phyloP scores from a whole-genome alignment of 2,113 vertebrate species.

The Aythya baeri region DNA sequence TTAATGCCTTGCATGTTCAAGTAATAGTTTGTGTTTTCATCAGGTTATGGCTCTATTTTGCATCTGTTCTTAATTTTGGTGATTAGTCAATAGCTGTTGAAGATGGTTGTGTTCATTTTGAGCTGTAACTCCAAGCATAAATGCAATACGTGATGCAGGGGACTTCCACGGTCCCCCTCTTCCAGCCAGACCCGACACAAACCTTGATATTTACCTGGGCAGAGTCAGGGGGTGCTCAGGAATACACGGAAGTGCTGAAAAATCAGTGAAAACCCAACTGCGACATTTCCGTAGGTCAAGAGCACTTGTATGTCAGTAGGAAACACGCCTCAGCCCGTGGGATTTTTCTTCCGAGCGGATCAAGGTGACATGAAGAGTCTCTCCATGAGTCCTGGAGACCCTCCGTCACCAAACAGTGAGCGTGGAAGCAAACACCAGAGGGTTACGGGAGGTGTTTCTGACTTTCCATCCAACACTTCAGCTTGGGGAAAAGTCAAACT shows the following conservation, averaged over 20 bases:
- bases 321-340: not conserved
- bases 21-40: not conserved
- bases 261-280: accelerated
- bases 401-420: not conserved
- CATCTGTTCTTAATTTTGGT: not conserved
- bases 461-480: not conserved
- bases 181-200: not conserved
- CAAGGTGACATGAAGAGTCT: not conserved
- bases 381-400: not conserved
- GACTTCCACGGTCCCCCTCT: too few relatives aligned
- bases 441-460: not conserved
- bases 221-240: not conserved
- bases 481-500: not conserved
- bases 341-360: not conserved
- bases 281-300: not conserved
- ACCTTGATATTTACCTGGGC: not conserved
- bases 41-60: not conserved
- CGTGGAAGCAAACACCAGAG: not conserved
- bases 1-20: not conserved
- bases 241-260: not conserved
- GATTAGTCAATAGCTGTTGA: not conserved
- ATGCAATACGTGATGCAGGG: accelerated
- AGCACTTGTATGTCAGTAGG: not conserved
- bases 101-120: not conserved
- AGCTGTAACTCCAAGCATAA: not conserved